Evolutionary conservation across 2,888 invertebrate species (phyloP).

Genomic region (Subacronicta megacephala): DNA sequence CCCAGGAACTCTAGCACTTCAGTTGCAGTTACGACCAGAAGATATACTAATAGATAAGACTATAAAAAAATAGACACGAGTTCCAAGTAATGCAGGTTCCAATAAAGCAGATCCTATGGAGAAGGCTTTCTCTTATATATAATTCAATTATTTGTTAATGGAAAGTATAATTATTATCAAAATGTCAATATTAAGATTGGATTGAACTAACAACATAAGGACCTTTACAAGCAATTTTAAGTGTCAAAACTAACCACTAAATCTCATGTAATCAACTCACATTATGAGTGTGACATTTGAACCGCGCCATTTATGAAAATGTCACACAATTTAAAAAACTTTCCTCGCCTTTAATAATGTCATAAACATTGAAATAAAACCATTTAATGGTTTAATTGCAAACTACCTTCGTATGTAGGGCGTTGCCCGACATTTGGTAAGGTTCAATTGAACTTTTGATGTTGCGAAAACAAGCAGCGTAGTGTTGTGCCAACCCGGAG

Average conservation of each 20-base stretch:
- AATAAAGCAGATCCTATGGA: too few relatives aligned
- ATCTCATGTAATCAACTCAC: slow-evolving; percentile 27
- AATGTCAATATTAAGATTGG: neutral
- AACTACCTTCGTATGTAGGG: slow-evolving; percentile 64
- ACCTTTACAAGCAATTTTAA: slow-evolving; percentile 7
- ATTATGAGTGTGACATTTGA: slow-evolving; percentile 53
- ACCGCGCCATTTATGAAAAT: slow-evolving; percentile 48
- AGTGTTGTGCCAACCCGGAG: slow-evolving; percentile 28
- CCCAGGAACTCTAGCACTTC: too few relatives aligned
- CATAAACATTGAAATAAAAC: slow-evolving; percentile 34
- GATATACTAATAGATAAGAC: too few relatives aligned
- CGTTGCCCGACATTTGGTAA: slow-evolving; percentile 63
- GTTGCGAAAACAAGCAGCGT: slow-evolving; percentile 54
- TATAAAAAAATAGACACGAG: too few relatives aligned
- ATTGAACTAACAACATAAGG: neutral
- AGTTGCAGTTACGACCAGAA: too few relatives aligned
- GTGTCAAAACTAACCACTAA: slow-evolving; percentile 17
- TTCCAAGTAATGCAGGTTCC: too few relatives aligned
- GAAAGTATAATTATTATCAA: too few relatives aligned
- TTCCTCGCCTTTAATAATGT: slow-evolving; percentile 24
- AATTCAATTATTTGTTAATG: too few relatives aligned
- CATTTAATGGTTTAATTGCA: slow-evolving; percentile 51
- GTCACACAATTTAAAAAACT: slow-evolving; percentile 43
- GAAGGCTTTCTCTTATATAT: too few relatives aligned
- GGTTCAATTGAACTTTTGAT: slow-evolving; percentile 63